Percentiles rank a stretch among this genome's conserved stretches.
Conservation (phyloP, 1,140 invertebrate species). For the Varroa destructor region DNA sequence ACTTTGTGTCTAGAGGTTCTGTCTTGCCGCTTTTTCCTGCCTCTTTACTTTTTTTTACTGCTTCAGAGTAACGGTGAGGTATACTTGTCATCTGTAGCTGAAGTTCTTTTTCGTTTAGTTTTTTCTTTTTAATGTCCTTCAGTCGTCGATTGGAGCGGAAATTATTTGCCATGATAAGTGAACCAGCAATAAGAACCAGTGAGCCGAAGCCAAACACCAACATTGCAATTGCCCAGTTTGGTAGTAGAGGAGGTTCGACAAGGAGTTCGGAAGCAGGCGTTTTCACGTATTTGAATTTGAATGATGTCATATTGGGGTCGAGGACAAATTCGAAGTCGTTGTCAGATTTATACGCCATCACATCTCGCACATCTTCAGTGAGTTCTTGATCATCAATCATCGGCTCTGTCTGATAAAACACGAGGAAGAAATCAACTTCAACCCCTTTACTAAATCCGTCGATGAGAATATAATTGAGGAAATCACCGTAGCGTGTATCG, state of each 20-base stretch:
- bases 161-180: conserved; percentile 23
- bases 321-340: conserved; percentile 17
- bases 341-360: conserved; percentile 16
- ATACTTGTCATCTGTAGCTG: conserved; percentile 18
- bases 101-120: not conserved
- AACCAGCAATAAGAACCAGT: conserved; percentile 8
- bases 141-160: conserved; percentile 14
- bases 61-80: conserved; percentile 14
- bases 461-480: conserved; percentile 21
- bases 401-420: conserved; percentile 15
- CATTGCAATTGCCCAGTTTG: conserved; percentile 21
- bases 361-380: conserved; percentile 14
- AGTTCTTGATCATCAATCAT: conserved; percentile 21
- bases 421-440: conserved; percentile 21
- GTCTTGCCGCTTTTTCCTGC: not conserved
- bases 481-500: conserved; percentile 20
- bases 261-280: conserved; percentile 2
- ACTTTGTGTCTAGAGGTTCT: not conserved
- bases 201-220: conserved; percentile 21
- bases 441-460: conserved; percentile 10
- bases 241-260: conserved; percentile 12
- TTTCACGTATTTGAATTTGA: conserved; percentile 12
- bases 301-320: not conserved
- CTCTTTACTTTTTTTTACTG: no score
- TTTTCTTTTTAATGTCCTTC: conserved; percentile 16